phyloP scores from a whole-genome alignment of 2,888 invertebrate genomes.

The Sphinx pinastri region DNA sequence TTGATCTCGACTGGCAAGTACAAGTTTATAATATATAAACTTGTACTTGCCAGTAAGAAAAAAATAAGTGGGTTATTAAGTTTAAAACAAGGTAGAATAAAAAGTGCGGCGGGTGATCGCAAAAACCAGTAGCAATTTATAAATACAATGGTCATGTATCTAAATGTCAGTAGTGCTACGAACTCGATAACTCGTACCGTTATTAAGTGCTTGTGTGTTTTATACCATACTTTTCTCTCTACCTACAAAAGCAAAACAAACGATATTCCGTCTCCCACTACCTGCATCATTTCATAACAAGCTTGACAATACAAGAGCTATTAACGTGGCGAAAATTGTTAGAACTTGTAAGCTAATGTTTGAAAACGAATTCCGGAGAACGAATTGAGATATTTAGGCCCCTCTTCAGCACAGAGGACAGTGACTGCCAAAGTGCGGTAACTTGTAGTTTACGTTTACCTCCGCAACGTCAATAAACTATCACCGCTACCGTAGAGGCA shows the following conservation, averaged over 20 bases:
- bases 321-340: not conserved
- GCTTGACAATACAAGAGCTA: not conserved
- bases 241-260: constrained; percentile 22
- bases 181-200: constrained; percentile 18
- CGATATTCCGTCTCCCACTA: constrained; percentile 7
- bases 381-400: not conserved
- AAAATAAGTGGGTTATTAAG: not conserved
- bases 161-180: constrained; percentile 18
- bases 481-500: not conserved
- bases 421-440: not conserved
- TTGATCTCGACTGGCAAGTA: not conserved
- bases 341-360: not conserved
- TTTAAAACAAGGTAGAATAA: not conserved
- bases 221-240: constrained; percentile 5
- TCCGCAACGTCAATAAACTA: constrained; percentile 11
- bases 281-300: not conserved
- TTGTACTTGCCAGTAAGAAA: not conserved
- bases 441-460: not conserved
- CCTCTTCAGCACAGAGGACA: not conserved
- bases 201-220: constrained; percentile 14
- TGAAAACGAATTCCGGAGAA: not conserved
- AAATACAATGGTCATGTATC: constrained; percentile 17
- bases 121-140: not conserved
- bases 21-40: not conserved
- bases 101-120: not conserved